Evolutionary conservation across 2,888 invertebrate species (phyloP).

Genomic region (Mechanitis mazaeus): DNA sequence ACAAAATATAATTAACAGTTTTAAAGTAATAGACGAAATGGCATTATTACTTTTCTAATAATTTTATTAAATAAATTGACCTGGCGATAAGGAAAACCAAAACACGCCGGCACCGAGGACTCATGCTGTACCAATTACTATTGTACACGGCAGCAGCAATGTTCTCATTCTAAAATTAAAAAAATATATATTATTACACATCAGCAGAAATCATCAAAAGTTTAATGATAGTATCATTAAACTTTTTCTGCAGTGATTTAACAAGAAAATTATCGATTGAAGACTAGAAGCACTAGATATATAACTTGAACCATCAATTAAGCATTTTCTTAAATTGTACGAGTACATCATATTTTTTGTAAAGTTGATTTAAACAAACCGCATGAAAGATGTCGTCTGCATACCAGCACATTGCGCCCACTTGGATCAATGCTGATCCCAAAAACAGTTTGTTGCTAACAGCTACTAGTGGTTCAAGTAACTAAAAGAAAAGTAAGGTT

Average conservation of each 20-base stretch:
- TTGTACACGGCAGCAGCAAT: conserved; percentile 59
- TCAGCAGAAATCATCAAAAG: background rate
- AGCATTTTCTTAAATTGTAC: no score
- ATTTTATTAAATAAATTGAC: conserved; percentile 30
- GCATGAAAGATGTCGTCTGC: conserved; percentile 67
- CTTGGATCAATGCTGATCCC: conserved; percentile 60
- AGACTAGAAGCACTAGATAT: no score
- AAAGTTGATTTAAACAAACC: conserved; percentile 39
- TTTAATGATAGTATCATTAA: background rate
- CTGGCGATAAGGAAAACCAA: conserved; percentile 59
- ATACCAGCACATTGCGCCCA: conserved; percentile 68
- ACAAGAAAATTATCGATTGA: no score
- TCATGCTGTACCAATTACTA: conserved; percentile 62
- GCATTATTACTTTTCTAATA: no score
- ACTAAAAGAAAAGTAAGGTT: conserved; percentile 40
- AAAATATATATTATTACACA: background rate
- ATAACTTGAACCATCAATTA: no score
- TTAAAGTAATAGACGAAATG: no score
- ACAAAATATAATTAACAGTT: no score
- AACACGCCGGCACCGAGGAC: conserved; percentile 55
- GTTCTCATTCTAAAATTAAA: conserved; percentile 51
- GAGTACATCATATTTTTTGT: no score
- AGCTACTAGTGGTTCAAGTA: conserved; percentile 60
- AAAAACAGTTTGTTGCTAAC: conserved; percentile 64
- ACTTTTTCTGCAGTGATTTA: no score